phyloP scores from a whole-genome alignment of 2,113 vertebrate species.

The Sceloporus undulatus region DNA sequence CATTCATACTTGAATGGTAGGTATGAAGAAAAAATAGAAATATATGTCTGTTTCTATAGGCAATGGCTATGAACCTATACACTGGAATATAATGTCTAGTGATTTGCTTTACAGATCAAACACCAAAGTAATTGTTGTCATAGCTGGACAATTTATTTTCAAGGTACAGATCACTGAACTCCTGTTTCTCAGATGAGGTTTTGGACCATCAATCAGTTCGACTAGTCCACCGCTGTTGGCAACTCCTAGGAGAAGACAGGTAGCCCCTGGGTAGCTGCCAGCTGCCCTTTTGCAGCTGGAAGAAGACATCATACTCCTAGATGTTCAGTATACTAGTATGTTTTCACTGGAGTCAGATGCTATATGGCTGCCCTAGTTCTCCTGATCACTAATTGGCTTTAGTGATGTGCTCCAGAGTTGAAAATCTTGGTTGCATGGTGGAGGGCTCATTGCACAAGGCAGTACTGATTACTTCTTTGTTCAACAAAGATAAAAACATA shows the following conservation, averaged over 20 bases:
- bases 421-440: no score
- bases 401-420: no score
- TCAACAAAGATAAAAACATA: background rate
- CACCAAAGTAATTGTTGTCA: background rate
- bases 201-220: background rate
- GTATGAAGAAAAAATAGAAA: background rate
- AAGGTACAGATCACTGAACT: background rate
- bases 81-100: background rate
- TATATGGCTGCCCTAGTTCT: no score
- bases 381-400: no score
- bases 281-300: no score
- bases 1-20: background rate
- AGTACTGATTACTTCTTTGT: background rate
- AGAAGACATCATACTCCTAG: background rate
- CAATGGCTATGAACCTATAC: no score
- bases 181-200: background rate
- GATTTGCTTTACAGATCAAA: background rate
- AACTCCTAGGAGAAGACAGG: no score
- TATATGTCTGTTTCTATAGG: background rate
- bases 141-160: background rate
- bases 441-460: background rate
- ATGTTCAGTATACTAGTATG: no score
- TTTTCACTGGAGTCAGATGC: no score
- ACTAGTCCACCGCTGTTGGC: background rate
- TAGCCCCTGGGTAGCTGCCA: no score